Conservation (phyloP, 2,888 invertebrate species). For the Drosophila longiperda region DNA sequence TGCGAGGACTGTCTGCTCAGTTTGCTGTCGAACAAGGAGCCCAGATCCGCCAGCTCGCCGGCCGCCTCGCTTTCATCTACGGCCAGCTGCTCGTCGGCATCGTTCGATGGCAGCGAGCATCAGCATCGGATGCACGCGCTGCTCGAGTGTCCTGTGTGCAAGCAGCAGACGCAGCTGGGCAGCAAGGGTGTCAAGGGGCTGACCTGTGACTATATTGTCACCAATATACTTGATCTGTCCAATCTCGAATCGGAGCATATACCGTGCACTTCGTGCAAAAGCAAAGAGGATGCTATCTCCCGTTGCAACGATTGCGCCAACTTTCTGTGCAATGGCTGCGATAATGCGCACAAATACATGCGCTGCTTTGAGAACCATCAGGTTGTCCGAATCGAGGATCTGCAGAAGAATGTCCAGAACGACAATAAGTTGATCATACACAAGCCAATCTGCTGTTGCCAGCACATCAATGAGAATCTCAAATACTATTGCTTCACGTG, state of each 20-base stretch:
- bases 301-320: constrained; percentile 98
- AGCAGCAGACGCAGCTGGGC: constrained; percentile 93
- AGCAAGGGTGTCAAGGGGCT: constrained; percentile 91
- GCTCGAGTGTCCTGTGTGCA: constrained; percentile 92
- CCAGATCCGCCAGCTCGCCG: constrained; percentile 87
- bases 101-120: constrained; percentile 73
- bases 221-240: constrained; percentile 93
- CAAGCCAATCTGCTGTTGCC: constrained; percentile 93
- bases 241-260: constrained; percentile 89
- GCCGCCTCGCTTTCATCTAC: constrained; percentile 81
- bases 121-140: constrained; percentile 44
- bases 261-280: constrained; percentile 97
- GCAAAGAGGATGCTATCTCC: constrained; percentile 96
- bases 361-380: constrained; percentile 98
- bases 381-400: constrained; percentile 94
- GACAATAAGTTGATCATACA: constrained; percentile 93
- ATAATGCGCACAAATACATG: constrained; percentile 98
- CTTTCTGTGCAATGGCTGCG: constrained; percentile 96
- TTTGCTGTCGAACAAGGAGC: constrained; percentile 87
- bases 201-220: constrained; percentile 94
- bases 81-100: constrained; percentile 84
- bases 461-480: constrained; percentile 92
- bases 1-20: constrained; percentile 96
- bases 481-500: constrained; percentile 96
- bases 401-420: constrained; percentile 88